phyloP scores from a whole-genome alignment of 2,113 vertebrate genomes.

The Micronycteris hirsuta region DNA sequence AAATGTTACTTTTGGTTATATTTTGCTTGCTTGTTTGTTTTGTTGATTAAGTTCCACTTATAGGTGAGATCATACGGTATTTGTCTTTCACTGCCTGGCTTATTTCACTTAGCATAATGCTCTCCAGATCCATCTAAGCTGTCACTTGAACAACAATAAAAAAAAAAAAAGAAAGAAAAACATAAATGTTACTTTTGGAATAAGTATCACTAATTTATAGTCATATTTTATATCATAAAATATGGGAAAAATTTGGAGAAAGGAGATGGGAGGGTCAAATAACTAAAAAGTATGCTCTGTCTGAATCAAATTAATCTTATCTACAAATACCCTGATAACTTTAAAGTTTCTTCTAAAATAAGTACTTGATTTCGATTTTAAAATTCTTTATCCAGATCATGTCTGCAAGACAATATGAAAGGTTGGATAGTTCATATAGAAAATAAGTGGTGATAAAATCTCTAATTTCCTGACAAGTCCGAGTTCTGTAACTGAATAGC shows the following conservation, averaged over 20 bases:
- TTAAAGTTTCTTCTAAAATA: background rate
- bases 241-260: background rate
- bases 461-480: background rate
- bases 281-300: background rate
- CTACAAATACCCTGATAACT: background rate
- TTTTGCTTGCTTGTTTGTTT: no score
- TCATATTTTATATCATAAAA: slow-evolving; percentile 1
- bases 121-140: no score
- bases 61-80: no score
- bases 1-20: background rate
- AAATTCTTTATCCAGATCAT: background rate
- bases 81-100: no score
- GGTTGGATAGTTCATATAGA: background rate
- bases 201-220: background rate
- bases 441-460: background rate
- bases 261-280: background rate
- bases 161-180: no score
- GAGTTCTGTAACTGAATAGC: background rate
- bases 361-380: background rate
- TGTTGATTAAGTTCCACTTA: no score
- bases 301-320: background rate
- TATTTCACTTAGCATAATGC: no score
- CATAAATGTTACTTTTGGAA: slow-evolving; percentile 6
- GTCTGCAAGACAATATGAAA: background rate
- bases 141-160: no score